phyloP scores from a whole-genome alignment of 2,888 invertebrate genomes.

The Drosophila tanythrix region DNA sequence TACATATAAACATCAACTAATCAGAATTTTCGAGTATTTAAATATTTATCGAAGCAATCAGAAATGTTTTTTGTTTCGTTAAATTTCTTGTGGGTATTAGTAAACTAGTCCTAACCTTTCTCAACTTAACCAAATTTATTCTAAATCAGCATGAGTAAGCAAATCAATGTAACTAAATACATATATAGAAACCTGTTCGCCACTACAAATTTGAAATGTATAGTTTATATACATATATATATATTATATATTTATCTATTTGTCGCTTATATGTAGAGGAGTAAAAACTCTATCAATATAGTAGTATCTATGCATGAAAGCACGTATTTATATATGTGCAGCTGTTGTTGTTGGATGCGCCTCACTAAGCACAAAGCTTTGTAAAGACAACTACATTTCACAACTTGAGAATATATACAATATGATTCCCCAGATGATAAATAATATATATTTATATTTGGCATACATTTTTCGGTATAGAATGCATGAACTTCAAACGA shows the following conservation, averaged over 20 bases:
- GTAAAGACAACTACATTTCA: not conserved
- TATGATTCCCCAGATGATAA: not conserved
- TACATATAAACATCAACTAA: not conserved
- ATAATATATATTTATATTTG: not conserved
- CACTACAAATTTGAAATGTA: slow-evolving; percentile 16
- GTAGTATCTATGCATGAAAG: not conserved
- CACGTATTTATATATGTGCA: not conserved
- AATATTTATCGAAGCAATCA: not conserved
- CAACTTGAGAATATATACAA: not conserved
- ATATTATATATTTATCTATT: not conserved
- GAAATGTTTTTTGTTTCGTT: not conserved
- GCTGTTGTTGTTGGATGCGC: not conserved
- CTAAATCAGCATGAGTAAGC: not conserved
- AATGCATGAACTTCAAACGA: not conserved
- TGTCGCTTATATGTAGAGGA: not conserved
- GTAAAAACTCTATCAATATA: not conserved
- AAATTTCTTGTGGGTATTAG: not conserved
- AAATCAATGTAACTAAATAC: slow-evolving; percentile 19
- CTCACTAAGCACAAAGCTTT: not conserved
- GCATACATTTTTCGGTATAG: not conserved
- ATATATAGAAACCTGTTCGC: slow-evolving; percentile 30
- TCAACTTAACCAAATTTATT: not conserved
- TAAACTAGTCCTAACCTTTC: not conserved
- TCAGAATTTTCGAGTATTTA: not conserved
- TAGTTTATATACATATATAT: not conserved